A percentile compares a stretch with the other conserved stretches of the same genome.
Conservation (phyloP, 2,888 invertebrate species). For the Nemurella pictetii region DNA sequence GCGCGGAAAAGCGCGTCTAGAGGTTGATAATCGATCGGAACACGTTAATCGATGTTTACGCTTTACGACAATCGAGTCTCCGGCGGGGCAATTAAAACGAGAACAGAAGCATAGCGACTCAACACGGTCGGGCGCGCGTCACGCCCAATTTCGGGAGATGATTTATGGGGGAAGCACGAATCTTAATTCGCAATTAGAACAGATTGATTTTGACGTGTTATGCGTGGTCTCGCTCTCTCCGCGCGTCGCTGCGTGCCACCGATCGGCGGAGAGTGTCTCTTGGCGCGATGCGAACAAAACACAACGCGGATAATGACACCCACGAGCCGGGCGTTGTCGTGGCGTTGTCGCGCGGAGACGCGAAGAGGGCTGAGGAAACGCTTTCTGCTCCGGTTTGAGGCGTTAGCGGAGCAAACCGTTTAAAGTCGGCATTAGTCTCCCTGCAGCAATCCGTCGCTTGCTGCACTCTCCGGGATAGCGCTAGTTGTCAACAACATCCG, state of each 20-base stretch:
- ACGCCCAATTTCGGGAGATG: neutral
- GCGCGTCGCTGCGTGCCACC: neutral
- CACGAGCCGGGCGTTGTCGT: neutral
- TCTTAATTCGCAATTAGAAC: neutral
- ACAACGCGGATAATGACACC: neutral
- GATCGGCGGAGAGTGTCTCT: neutral
- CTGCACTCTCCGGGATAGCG: no score
- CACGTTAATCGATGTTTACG: neutral
- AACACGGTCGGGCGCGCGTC: neutral
- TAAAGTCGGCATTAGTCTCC: neutral
- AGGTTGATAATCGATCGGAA: neutral
- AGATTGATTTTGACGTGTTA: neutral
- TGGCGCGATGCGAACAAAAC: neutral
- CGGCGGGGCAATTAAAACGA: no score
- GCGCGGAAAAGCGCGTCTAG: neutral
- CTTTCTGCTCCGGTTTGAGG: no score
- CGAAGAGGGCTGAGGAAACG: neutral
- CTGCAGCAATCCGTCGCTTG: neutral
- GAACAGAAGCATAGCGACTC: neutral
- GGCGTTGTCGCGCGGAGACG: neutral
- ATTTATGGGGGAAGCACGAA: neutral
- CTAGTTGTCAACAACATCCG: no score
- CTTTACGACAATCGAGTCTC: no score
- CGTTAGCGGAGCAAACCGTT: neutral
- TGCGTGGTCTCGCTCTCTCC: neutral